Evolutionary conservation across 2,113 vertebrate species (phyloP), one percentile per base, ranked within the genome.

Genomic region (Prionailurus bengalensis): DNA sequence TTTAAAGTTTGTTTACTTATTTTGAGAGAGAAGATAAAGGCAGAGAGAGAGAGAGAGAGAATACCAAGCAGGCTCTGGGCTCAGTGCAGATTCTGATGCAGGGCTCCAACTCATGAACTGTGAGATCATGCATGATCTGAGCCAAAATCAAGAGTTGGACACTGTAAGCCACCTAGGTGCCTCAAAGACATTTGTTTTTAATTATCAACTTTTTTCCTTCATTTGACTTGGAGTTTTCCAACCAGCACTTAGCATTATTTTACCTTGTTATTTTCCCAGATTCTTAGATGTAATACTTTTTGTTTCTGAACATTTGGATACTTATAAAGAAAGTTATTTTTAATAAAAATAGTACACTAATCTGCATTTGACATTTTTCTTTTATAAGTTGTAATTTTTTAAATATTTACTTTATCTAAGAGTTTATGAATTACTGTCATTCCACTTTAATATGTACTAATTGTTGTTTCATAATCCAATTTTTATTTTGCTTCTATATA

Each of bases 401-500:
- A 39, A 51, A 65, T 95, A 39, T 87, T 95, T 90, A 73, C 55
- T 92, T 89, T 90, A 27, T n/a, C 36, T 94, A 19, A 87, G 21
- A 82, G 33, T 15, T 88, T 84, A 92, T 74, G 27, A 92, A 78
- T 95, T 83, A 61, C 17, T 96, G 14, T 19, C 48, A 10, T 68
- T 84, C 27, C 61, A 94, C 31, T 95, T 93, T 70, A 91, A 80
- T 71, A 74, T 94, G 66, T 51, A 19, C 23, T 95, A 92, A 91
- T 39, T 89, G 12, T 65, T 92, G 31, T 74, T 95, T 89, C n/a
- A 73, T 42, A 89, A 90, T 58, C 55, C 90, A 61, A 70, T 90
- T 97, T 97, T 92, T 85, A 78, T 81, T 95, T 97, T 92, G 10
- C 23, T 94, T 89, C 11, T 81, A 27, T 29, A 83, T 93, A 36